Conservation (phyloP, 2,113 vertebrate genomes). For the Aplodontia rufa region DNA sequence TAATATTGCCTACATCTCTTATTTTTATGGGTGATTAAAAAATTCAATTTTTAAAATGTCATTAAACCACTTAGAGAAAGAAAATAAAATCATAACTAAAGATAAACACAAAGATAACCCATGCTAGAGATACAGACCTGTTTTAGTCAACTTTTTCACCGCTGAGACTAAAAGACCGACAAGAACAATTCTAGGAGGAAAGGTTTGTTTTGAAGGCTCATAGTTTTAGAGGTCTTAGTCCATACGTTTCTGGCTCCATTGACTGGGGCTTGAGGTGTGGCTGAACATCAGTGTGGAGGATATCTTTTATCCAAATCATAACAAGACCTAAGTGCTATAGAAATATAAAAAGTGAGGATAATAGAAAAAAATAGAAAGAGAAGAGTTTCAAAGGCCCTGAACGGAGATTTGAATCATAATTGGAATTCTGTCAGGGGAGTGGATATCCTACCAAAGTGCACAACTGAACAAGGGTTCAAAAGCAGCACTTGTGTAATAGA, state of each 20-base stretch:
- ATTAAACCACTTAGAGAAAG: not conserved
- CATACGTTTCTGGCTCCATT: no score
- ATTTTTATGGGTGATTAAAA: not conserved
- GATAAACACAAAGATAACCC: not conserved
- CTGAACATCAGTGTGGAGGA: no score
- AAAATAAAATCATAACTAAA: not conserved
- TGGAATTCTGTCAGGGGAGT: not conserved
- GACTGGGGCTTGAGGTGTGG: no score
- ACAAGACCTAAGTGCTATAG: not conserved
- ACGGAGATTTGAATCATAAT: not conserved
- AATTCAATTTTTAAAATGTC: not conserved
- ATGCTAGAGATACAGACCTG: not conserved
- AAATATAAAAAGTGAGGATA: not conserved
- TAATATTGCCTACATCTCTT: not conserved
- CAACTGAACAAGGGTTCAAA: not conserved
- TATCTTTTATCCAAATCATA: no score
- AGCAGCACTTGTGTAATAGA: not conserved
- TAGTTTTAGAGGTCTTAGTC: no score
- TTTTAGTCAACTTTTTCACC: no score
- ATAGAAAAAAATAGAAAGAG: not conserved
- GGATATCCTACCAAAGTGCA: not conserved
- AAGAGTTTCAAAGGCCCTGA: not conserved
- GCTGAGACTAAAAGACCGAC: no score
- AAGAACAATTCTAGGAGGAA: no score
- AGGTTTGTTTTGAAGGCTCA: no score